Base-by-base conservation (phyloP, 2,888 invertebrate genomes). In the Amphipoea oculea region DNA sequence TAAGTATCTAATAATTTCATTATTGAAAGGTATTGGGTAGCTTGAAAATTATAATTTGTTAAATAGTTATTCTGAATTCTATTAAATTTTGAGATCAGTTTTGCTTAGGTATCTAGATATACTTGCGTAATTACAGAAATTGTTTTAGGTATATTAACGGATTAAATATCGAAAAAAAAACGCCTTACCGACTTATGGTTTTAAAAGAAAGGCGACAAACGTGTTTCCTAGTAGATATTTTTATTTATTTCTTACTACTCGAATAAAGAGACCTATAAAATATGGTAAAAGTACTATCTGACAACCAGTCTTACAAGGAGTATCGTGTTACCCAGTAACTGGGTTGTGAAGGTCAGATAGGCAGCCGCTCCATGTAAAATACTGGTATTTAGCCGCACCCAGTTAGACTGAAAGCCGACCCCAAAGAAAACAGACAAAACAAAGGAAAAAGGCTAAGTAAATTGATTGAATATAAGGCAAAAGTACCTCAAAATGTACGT, bases 1-100 rank as follows among this genome's bases (percentile, higher is more conserved):
- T 70, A 40, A 12, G 4, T 78, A 40, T 5, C 4, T 40, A 68
- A 54, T 62, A 14, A 80, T 72, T 68, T 40, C 0, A 69, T 29
- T 73, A 65, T 69, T 79, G 14, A 68, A 79, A 72, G 20, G 6
- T 51, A 48, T 40, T 60, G 1, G 36, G 36, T 74, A 23, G 51
- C 12, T 63, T 7, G n/a, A 20, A 60, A 42, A 5, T 42, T 4
- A 1, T n/a, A 29, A 40, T 76, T 42, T 1, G 12, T 40, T 63
- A 51, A 12, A 11, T 42, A 42, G 40, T 7, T 51, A 51, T 60
- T 72, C 42, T 5, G 6, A 72, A 72, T 36, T 9, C 1, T 17
- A 17, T 68, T 29, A 0, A 23, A 42, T 80, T n/a, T 77, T 42
- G 11, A 54, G 4, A 75, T 60, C 1, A 14, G 1, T 40, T 48